Evolutionary conservation across 2,113 vertebrate genomes (phyloP).

Genomic region (Aegithalos caudatus): DNA sequence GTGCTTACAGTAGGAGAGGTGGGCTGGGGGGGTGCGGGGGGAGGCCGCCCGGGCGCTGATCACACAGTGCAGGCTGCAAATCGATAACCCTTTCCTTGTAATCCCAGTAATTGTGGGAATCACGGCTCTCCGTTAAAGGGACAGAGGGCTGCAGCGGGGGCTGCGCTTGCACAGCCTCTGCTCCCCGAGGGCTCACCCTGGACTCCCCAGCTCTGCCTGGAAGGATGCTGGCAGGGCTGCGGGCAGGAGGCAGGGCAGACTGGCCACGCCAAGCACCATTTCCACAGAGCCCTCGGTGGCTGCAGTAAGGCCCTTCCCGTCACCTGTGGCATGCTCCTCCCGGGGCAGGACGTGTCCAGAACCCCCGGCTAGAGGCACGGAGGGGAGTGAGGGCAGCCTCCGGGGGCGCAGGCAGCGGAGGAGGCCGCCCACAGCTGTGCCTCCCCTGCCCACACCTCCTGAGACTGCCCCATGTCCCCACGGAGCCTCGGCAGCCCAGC

Average conservation of each 20-base stretch:
- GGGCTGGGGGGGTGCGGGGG: not conserved
- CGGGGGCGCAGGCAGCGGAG: not conserved
- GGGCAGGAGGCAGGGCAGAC: not conserved
- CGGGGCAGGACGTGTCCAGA: fast-evolving
- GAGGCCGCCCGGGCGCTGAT: conserved; percentile 53
- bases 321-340: not conserved
- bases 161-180: not conserved
- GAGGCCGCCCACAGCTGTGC: not conserved
- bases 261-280: fast-evolving
- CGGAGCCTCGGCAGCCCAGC: not conserved
- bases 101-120: conserved; percentile 79
- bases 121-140: conserved; percentile 76
- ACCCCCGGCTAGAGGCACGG: fast-evolving
- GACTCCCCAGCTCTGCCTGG: not conserved
- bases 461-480: fast-evolving
- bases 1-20: conserved; percentile 69
- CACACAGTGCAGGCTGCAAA: conserved; percentile 72
- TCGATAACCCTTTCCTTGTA: conserved; percentile 78
- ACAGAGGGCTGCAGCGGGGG: conserved; percentile 36
- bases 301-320: not conserved
- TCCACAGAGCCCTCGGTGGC: fast-evolving
- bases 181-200: not conserved
- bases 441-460: not conserved
- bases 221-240: not conserved
- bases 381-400: not conserved